Evolutionary conservation across 2,113 vertebrate species (phyloP).

Genomic region (Eleginops maclovinus): DNA sequence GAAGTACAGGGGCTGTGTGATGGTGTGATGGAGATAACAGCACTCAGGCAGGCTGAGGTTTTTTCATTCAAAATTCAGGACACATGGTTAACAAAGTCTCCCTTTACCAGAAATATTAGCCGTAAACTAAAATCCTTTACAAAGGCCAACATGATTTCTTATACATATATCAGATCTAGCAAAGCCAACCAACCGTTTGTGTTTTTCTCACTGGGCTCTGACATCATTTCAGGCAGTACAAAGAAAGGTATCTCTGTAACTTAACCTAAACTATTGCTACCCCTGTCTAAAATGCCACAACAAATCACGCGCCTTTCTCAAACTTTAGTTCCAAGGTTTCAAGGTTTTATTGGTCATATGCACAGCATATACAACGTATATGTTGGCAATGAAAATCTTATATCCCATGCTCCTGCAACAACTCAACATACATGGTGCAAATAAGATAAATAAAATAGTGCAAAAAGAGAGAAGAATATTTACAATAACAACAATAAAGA

Average conservation of each 20-base stretch:
- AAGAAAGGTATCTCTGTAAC: neutral
- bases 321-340: no score
- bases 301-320: no score
- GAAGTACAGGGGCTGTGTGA: neutral
- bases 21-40: constrained; percentile 35
- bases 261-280: neutral
- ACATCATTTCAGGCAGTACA: neutral
- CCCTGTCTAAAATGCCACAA: neutral
- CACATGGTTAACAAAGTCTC: neutral
- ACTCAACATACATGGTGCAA: no score
- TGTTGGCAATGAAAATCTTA: no score
- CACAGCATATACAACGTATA: no score
- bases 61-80: constrained; percentile 34
- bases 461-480: no score
- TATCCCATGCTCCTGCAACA: no score
- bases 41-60: constrained; percentile 17
- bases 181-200: neutral
- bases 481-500: no score
- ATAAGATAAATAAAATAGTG: no score
- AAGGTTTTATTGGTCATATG: no score
- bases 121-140: neutral
- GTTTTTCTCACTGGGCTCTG: neutral
- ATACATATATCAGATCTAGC: neutral
- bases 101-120: no score
- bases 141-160: neutral